Conservation (phyloP, 2,113 vertebrate genomes). For the Xiphias gladius region DNA sequence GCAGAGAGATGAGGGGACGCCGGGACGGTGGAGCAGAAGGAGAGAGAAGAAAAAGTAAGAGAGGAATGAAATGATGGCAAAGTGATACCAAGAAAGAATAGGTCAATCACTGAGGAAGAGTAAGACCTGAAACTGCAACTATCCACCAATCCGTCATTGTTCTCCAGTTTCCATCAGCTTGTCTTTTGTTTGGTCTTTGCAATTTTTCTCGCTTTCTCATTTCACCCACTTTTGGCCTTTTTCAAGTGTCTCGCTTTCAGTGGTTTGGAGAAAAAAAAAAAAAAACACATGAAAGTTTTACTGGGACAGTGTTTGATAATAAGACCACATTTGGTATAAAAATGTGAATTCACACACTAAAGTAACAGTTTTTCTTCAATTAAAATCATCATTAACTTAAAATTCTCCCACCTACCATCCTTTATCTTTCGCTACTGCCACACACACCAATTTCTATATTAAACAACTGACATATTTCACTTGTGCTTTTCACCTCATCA, state of each 20-base stretch:
- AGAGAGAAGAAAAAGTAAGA: conserved; percentile 2
- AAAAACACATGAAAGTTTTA: too few species aligned
- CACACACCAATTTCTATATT: conserved; percentile 7
- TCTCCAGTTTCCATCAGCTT: background rate
- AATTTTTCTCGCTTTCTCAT: background rate
- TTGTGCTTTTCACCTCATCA: conserved; percentile 14
- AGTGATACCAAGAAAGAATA: conserved; percentile 13
- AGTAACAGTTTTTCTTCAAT: background rate
- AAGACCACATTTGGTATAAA: background rate
- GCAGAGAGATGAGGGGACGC: conserved; percentile 30
- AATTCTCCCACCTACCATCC: background rate
- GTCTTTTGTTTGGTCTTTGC: background rate
- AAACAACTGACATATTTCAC: conserved; percentile 14
- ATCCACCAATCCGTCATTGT: conserved; percentile 21
- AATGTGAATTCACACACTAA: background rate
- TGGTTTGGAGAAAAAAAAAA: background rate
- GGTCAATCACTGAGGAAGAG: conserved; percentile 10
- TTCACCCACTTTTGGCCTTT: background rate
- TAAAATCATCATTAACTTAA: background rate
- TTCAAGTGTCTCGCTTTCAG: background rate
- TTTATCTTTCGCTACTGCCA: background rate
- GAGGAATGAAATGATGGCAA: conserved; percentile 27
- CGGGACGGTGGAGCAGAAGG: conserved; percentile 14
- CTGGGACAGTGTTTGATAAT: background rate
- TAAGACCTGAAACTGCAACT: conserved; percentile 22